phyloP scores from a whole-genome alignment of 2,113 vertebrate species.

The Tupaia tana region DNA sequence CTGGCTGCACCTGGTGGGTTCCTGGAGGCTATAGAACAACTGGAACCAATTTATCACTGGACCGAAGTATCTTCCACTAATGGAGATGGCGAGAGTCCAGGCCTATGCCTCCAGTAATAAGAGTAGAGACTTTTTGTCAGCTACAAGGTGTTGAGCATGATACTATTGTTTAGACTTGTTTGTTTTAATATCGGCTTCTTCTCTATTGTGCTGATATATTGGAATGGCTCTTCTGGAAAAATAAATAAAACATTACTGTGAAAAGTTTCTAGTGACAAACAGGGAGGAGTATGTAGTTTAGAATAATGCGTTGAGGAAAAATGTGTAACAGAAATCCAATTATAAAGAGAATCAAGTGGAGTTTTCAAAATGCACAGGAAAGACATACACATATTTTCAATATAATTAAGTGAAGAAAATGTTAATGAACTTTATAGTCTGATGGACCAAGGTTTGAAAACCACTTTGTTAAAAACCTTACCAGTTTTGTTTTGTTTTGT shows the following conservation, averaged over 20 bases:
- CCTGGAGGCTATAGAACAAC: constrained; percentile 45
- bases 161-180: constrained; percentile 52
- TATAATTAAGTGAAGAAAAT: not conserved
- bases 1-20: constrained; percentile 41
- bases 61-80: constrained; percentile 51
- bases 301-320: not conserved
- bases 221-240: constrained; percentile 31
- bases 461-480: not conserved
- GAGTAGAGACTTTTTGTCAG: constrained; percentile 67
- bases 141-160: constrained; percentile 62
- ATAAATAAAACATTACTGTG: not conserved
- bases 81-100: constrained; percentile 72
- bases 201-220: constrained; percentile 44
- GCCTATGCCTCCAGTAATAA: constrained; percentile 35
- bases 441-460: constrained; percentile 2
- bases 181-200: constrained; percentile 47
- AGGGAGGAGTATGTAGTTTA: not conserved
- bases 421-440: not conserved
- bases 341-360: not conserved
- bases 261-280: constrained; percentile 53
- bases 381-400: not conserved
- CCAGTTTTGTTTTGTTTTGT: not conserved
- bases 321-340: not conserved
- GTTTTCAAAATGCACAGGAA: constrained; percentile 37
- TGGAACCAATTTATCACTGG: constrained; percentile 60